These are phyloP conservation scores for Erythrolamprus reginae DNA, from an alignment of 2,113 vertebrate genomes.

Conservation along the genomic window DNA sequence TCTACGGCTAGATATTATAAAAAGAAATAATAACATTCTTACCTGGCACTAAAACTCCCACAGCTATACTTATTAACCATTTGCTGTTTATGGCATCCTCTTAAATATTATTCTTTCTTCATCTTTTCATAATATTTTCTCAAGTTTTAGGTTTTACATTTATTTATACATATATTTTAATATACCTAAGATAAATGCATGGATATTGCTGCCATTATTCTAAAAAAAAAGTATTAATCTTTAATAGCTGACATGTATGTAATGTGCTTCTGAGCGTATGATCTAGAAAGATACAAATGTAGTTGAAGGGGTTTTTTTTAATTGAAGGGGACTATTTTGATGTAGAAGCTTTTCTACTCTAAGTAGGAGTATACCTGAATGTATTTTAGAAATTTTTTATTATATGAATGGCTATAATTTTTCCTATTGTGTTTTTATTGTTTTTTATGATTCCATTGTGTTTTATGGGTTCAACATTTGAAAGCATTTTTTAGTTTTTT, in stretches of 20 bases:
- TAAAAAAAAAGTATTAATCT: neutral
- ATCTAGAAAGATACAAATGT: neutral
- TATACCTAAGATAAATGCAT: constrained; percentile 23
- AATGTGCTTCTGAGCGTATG: neutral
- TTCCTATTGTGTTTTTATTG: neutral
- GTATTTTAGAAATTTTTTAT: neutral
- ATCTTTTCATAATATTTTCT: constrained; percentile 26
- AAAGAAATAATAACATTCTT: constrained; percentile 59
- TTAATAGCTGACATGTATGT: neutral
- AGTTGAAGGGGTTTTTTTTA: neutral
- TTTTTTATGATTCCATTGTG: no score
- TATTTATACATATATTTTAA: neutral
- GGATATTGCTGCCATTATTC: neutral
- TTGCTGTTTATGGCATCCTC: constrained; percentile 47
- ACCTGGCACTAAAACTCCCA: constrained; percentile 19
- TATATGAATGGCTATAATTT: neutral
- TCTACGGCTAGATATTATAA: constrained; percentile 42
- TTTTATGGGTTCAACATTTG: no score
- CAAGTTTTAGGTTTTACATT: constrained; percentile 6
- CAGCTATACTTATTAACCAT: constrained; percentile 43
- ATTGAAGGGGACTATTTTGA: neutral
- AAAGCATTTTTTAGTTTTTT: no score
- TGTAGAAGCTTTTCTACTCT: neutral
- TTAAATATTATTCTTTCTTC: constrained; percentile 55
- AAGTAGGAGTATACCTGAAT: neutral